These are phyloP conservation scores for Lacerta agilis DNA, from an alignment of 2,797 vertebrate species.

Conservation along the genomic window DNA sequence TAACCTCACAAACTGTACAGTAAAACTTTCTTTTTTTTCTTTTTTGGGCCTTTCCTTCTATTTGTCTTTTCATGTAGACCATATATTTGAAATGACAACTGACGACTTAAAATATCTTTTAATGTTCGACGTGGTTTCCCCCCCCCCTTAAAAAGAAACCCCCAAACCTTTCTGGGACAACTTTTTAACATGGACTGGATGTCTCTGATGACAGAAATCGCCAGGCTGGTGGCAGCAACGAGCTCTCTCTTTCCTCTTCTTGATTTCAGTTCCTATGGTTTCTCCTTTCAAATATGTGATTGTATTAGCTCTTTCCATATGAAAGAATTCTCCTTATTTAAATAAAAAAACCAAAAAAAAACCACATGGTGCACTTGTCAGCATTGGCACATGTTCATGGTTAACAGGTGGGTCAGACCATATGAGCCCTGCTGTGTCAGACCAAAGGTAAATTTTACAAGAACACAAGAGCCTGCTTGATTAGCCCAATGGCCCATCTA, in stretches of 20 bases:
- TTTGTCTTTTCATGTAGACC: constrained; percentile 80
- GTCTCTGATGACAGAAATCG: constrained; percentile 61
- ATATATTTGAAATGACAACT: constrained; percentile 85
- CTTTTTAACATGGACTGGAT: constrained; percentile 68
- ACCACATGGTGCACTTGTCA: constrained; percentile 66
- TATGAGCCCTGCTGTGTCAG: background rate
- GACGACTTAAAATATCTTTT: constrained; percentile 79
- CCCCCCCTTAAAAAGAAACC: background rate
- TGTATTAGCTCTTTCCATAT: constrained; percentile 92
- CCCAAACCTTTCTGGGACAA: constrained; percentile 66
- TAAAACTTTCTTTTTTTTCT: constrained; percentile 51
- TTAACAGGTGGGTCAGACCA: background rate
- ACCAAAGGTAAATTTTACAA: background rate
- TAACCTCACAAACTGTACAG: constrained; percentile 74
- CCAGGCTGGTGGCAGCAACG: constrained; percentile 70
- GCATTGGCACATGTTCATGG: background rate
- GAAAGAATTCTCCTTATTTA: constrained; percentile 93
- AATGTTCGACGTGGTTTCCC: constrained; percentile 72
- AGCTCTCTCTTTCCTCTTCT: constrained; percentile 71
- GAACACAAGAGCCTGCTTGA: too few relatives aligned
- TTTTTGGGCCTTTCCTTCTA: constrained; percentile 80
- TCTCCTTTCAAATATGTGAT: constrained; percentile 95
- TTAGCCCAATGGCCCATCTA: too few relatives aligned
- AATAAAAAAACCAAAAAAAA: constrained; percentile 64
- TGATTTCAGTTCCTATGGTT: constrained; percentile 87